phyloP scores from a whole-genome alignment of 2,113 vertebrate genomes.

The Cynopterus brachyotis region DNA sequence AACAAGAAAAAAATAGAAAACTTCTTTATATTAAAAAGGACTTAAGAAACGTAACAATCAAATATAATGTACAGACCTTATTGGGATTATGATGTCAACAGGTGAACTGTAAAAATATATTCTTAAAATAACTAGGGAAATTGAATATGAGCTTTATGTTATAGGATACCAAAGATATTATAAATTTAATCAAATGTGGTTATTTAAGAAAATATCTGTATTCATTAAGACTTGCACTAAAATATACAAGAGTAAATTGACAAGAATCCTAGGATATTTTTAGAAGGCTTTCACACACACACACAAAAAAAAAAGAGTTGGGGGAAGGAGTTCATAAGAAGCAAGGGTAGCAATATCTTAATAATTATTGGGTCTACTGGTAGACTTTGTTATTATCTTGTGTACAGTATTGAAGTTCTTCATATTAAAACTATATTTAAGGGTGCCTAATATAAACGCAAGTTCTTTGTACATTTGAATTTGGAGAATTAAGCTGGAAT shows the following conservation, averaged over 20 bases:
- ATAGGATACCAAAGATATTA: background rate
- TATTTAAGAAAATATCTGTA: background rate
- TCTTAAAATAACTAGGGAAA: background rate
- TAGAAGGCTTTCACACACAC: background rate
- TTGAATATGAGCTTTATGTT: background rate
- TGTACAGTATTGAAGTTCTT: background rate
- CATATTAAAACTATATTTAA: background rate
- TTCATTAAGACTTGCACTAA: background rate
- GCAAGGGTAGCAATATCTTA: background rate
- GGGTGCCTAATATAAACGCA: background rate
- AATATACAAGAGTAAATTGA: background rate
- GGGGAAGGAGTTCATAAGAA: background rate
- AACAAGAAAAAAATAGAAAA: background rate
- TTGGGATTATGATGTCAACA: background rate
- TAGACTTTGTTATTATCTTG: background rate
- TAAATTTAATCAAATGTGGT: background rate
- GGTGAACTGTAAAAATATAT: background rate
- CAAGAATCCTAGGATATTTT: background rate
- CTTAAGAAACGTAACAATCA: background rate
- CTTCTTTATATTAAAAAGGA: background rate
- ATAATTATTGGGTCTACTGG: accelerated
- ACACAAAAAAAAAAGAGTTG: background rate
- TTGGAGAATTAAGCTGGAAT: background rate
- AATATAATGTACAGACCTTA: background rate
- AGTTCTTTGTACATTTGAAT: background rate